These are phyloP conservation scores for Rhipidura dahli DNA, from an alignment of 2,113 vertebrate species.

Conservation along the genomic window DNA sequence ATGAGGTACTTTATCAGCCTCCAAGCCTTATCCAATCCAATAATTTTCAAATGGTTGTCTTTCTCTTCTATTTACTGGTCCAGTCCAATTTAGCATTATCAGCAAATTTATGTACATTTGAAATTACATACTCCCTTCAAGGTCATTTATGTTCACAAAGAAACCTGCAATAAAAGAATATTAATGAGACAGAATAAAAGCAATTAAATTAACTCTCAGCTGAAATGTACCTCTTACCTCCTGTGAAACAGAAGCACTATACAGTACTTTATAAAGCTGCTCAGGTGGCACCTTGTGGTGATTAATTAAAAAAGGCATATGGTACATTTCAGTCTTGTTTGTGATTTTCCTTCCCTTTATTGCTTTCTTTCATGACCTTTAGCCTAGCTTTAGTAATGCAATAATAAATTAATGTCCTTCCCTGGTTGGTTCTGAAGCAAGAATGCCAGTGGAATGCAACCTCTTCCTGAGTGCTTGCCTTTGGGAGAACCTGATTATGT, in stretches of 20 bases:
- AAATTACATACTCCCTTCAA: not conserved
- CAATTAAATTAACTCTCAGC: not conserved
- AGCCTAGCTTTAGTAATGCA: not conserved
- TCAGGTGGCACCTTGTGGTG: not conserved
- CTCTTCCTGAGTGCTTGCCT: not conserved
- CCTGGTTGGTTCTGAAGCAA: not conserved
- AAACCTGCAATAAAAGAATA: conserved; percentile 11
- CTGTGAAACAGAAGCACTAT: conserved; percentile 15
- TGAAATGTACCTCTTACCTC: not conserved
- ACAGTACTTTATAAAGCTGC: not conserved
- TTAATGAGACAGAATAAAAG: conserved; percentile 1
- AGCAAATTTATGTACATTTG: not conserved
- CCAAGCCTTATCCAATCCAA: not conserved
- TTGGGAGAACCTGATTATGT: not conserved
- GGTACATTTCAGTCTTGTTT: not conserved
- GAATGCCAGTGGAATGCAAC: not conserved
- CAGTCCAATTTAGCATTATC: not conserved
- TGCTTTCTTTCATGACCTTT: not conserved
- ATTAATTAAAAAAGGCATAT: conserved; percentile 14
- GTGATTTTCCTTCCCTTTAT: not conserved
- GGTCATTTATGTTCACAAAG: not conserved
- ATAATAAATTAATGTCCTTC: not conserved
- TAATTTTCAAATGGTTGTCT: not conserved
- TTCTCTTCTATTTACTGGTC: not conserved
- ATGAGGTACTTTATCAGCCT: not conserved